phyloP scores from a whole-genome alignment of 1,140 invertebrate species.

The Amphibalanus amphitrite region DNA sequence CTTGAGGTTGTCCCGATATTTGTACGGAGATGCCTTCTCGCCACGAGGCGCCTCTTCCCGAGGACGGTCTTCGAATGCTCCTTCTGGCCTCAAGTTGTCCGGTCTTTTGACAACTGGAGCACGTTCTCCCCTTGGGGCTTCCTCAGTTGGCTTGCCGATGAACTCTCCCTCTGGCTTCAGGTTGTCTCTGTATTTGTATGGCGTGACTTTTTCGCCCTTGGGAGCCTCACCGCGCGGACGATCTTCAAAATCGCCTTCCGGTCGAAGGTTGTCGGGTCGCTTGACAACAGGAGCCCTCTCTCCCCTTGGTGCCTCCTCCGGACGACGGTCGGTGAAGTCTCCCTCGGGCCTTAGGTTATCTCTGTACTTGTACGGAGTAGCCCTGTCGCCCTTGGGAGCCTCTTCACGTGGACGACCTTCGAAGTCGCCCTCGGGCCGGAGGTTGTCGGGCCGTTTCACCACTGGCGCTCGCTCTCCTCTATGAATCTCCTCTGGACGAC shows the following conservation, averaged over 20 bases:
- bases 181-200: constrained; percentile 25
- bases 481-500: constrained; percentile 17
- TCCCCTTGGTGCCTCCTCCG: constrained; percentile 14
- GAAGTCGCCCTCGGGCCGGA: constrained; percentile 28
- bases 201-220: constrained; percentile 6
- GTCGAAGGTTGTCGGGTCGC: constrained; percentile 37
- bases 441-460: constrained; percentile 27
- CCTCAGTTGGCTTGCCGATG: constrained; percentile 22
- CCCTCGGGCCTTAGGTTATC: constrained; percentile 29
- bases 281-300: constrained; percentile 30
- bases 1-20: constrained; percentile 22
- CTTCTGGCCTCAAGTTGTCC: neutral
- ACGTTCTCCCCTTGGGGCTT: constrained; percentile 6
- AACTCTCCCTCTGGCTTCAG: constrained; percentile 35
- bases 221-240: neutral
- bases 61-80: neutral
- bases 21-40: constrained; percentile 23
- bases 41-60: constrained; percentile 6
- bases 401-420: constrained; percentile 9
- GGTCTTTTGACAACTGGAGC: constrained; percentile 4
- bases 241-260: constrained; percentile 36
- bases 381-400: constrained; percentile 7
- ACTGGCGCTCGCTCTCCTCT: constrained; percentile 12
- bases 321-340: constrained; percentile 28
- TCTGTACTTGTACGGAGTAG: neutral